Base-by-base conservation (phyloP, 2,888 invertebrate genomes). In the Melanotus villosus region DNA sequence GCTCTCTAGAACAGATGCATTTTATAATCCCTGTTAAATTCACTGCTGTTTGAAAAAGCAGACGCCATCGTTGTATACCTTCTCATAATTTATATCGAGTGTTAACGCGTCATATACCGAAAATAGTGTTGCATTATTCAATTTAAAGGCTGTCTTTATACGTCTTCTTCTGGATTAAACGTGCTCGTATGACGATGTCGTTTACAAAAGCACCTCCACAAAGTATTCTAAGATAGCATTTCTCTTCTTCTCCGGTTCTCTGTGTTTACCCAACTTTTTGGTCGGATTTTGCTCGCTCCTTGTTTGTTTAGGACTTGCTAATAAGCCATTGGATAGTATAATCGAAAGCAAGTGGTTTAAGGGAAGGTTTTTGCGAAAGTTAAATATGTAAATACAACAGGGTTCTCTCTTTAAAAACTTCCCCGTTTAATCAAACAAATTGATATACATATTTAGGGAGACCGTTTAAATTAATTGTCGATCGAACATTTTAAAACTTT, bases 1-100 rank as follows among this genome's bases (percentile, higher is more conserved):
- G 34, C 43, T 67, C 60, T 67, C 67, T 36, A 32, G 12, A 21
- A 21, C 66, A 66, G 59, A 59, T 66, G 59, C 59, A 52, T 66
- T 66, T 59, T 59, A 59, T 59, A 58, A 65, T 52, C 38, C 26
- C 26, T 16, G 16, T 14, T 62, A 56, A 43, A 41, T 54, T 43
- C 62, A 12, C 14, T 21, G 26, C 57, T 21, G 32, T 7, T 21
- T 34, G 16, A 52, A 50, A 65, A 52, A 57, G 43, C 43, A 65
- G 32, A 36, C 57, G 23, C 38, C 36, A 64, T 64, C 30, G 63
- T 41, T 34, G 38, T 34, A 38, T 41, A 56, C 38, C 16, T 19
- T 30, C 32, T 45, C 65, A 50, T 58, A 57, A 57, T 32, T 47
- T 47, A 57, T 57, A 58, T 38, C 26, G 18, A 36, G 57, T 38